Evolutionary conservation across 2,888 invertebrate genomes (phyloP), one percentile per base, ranked within the genome.

Genomic region (Camptogramma bilineatum): DNA sequence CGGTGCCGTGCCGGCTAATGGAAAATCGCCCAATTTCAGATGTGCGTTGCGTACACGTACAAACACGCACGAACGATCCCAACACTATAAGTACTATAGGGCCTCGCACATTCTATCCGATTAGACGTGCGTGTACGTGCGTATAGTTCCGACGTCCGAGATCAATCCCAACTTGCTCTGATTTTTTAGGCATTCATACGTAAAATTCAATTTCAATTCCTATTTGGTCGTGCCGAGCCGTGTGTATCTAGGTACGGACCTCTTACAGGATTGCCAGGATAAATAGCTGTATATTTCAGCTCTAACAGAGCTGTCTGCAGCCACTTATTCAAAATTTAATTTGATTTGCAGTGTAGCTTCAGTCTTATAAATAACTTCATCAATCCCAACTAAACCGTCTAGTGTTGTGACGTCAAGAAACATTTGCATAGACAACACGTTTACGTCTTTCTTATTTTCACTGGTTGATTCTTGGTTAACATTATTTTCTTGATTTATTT

Each of bases 281-380:
- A 87, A 89, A 91, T 90, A 80, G 81, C 84, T 87, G 87, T 88
- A 90, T 88, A 88, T 86, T 83, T 90, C 86, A 86, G 79, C 83
- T 79, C 70, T 50, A 62, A 73, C 75, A 60, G 72, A 75, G 71
- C 82, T 83, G 84, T 86, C 86, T 82, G 75, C 81, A 80, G 77
- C 76, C 82, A 83, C 84, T 86, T 86, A 84, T 83, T 86, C 83
- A 87, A 85, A 84, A 82, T 69, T 81, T 85, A 86, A 88, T 84
- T 83, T 80, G 75, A 78, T 77, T 75, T 75, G 50, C 56, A 56
- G 59, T 48, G 28, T 31, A 55, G 53, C 57, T 19, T 50, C 70
- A 65, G 69, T 72, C 39, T 62, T 58, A 51, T 51, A 44, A 59
- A 62, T 58, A 63, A 46, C 16, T 51, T 52, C 52, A 60, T 70